Conservation (phyloP, 2,113 vertebrate genomes). For the Trogon melanurus region DNA sequence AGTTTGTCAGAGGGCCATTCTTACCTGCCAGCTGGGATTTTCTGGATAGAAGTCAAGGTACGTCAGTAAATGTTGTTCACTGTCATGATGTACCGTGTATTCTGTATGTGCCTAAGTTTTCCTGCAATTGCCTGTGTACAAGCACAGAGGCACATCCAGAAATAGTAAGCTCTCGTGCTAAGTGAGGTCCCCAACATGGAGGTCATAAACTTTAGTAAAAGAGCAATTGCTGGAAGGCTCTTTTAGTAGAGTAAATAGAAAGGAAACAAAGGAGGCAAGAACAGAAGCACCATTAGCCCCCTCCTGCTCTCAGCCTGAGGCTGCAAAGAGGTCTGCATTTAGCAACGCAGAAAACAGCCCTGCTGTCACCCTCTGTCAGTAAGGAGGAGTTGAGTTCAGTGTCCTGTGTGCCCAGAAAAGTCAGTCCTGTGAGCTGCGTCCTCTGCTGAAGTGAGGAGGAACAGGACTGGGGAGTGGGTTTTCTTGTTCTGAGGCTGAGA, state of each 20-base stretch:
- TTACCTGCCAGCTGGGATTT: background rate
- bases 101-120: background rate
- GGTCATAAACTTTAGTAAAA: constrained; percentile 38
- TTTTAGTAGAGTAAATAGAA: background rate
- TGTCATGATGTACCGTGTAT: background rate
- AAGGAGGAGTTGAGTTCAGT: background rate
- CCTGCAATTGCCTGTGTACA: background rate
- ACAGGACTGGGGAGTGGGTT: accelerated
- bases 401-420: background rate
- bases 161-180: constrained; percentile 6
- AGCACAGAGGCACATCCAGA: background rate
- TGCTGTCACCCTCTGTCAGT: background rate
- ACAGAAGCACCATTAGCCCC: constrained; percentile 20
- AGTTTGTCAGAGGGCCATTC: background rate
- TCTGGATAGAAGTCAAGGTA: background rate
- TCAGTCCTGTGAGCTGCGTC: background rate
- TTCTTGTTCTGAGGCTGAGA: background rate
- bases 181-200: constrained; percentile 29
- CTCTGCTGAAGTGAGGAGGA: background rate
- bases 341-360: background rate
- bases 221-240: constrained; percentile 17
- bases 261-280: constrained; percentile 34
- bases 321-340: background rate
- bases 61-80: background rate
- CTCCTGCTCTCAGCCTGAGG: constrained; percentile 30